Evolutionary conservation across 2,113 vertebrate species (phyloP).

Genomic region (Chloroceryle aenea): DNA sequence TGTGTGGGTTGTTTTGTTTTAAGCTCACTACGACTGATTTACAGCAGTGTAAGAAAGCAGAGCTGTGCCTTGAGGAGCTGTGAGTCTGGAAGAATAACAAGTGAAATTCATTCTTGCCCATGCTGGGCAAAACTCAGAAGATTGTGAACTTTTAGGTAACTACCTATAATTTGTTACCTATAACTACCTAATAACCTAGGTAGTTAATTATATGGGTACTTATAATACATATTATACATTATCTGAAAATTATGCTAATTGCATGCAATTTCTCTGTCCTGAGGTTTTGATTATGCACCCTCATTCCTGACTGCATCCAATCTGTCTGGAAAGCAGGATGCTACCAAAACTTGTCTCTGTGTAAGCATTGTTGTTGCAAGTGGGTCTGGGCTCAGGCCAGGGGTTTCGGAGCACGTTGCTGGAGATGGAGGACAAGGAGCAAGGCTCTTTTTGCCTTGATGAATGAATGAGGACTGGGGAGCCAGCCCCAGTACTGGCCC

Average conservation of each 20-base stretch:
- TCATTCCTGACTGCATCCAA: background rate
- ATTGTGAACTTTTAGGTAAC: background rate
- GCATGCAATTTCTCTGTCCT: background rate
- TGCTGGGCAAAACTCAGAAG: background rate
- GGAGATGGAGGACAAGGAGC: background rate
- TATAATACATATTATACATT: background rate
- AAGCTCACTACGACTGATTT: background rate
- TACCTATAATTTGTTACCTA: background rate
- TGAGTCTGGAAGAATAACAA: background rate
- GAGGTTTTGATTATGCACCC: background rate
- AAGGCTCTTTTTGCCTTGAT: background rate
- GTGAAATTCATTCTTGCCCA: background rate
- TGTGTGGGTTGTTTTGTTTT: accelerated
- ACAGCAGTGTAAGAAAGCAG: background rate
- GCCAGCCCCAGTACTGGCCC: background rate
- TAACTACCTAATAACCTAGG: background rate
- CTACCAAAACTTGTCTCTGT: background rate
- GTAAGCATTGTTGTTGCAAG: background rate
- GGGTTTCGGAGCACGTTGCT: background rate
- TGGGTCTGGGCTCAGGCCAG: background rate
- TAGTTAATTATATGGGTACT: background rate
- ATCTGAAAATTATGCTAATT: background rate
- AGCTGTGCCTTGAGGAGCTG: background rate
- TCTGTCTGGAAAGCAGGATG: background rate
- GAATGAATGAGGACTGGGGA: background rate